Percentiles rank a stretch among this genome's conserved stretches.
phyloP scores from a whole-genome alignment of 2,113 vertebrate species.

The Phylloscopus whistleri region DNA sequence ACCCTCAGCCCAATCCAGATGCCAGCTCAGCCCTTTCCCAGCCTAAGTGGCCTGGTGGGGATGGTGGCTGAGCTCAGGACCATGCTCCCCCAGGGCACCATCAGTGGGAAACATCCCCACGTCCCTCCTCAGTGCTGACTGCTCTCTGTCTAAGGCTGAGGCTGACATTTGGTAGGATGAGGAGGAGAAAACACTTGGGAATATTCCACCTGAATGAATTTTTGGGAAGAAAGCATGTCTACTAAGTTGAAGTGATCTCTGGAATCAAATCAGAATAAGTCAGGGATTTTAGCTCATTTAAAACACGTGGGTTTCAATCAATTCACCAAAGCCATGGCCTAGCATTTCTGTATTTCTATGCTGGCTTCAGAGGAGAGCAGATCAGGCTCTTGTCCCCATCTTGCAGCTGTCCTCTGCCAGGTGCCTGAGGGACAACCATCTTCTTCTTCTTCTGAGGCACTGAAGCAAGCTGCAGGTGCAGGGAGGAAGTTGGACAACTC shows the following conservation, averaged over 20 bases:
- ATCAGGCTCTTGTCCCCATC: fast-evolving
- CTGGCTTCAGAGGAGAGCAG: background rate
- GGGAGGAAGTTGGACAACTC: background rate
- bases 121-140: background rate
- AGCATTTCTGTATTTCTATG: fast-evolving
- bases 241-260: background rate
- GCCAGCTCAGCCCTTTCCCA: fast-evolving
- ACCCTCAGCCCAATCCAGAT: fast-evolving
- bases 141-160: background rate
- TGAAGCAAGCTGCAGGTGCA: fast-evolving
- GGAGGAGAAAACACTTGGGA: background rate
- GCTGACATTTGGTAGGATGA: fast-evolving
- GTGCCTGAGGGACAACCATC: too few species aligned
- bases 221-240: background rate
- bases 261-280: fast-evolving
- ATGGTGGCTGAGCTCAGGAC: background rate
- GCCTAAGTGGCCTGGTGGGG: background rate
- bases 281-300: background rate
- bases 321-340: background rate
- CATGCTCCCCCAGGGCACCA: fast-evolving
- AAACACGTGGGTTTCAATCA: fast-evolving
- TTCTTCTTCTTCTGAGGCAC: background rate
- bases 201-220: background rate
- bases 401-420: too few species aligned
- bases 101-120: fast-evolving